Evolutionary conservation across 2,113 vertebrate genomes (phyloP).

Genomic region (Mystacornis crossleyi): DNA sequence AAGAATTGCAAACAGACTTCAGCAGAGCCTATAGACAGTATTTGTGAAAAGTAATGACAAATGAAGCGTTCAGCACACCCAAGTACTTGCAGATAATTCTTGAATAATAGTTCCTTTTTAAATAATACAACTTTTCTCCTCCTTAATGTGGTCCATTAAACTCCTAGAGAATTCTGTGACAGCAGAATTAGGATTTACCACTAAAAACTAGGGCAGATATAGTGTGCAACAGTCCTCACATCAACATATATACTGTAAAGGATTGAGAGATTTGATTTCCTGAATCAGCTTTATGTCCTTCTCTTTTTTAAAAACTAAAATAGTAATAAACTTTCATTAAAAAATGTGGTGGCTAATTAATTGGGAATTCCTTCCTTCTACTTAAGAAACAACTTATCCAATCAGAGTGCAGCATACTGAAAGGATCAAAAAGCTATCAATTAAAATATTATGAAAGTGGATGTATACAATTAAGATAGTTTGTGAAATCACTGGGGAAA

Average conservation of each 20-base stretch:
- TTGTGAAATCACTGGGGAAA: neutral
- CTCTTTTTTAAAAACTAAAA: neutral
- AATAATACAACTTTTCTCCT: neutral
- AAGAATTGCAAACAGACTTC: neutral
- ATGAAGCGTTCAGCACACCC: neutral
- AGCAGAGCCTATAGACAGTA: neutral
- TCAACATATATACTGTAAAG: neutral
- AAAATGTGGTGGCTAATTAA: neutral
- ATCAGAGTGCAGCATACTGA: neutral
- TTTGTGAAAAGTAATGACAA: neutral
- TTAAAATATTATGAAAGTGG: neutral
- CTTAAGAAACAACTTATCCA: neutral
- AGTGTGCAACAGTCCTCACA: neutral
- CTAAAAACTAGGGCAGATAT: neutral
- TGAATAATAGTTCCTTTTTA: neutral
- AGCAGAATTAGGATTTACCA: neutral
- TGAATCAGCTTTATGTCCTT: neutral
- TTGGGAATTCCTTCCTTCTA: neutral
- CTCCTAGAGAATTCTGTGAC: neutral
- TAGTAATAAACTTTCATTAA: neutral
- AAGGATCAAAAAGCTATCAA: neutral
- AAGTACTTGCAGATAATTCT: neutral
- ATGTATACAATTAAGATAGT: neutral
- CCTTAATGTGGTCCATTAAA: neutral
- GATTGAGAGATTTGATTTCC: neutral